These are phyloP conservation scores for Eospalax fontanierii DNA, from an alignment of 2,797 vertebrate species.

Conservation along the genomic window DNA sequence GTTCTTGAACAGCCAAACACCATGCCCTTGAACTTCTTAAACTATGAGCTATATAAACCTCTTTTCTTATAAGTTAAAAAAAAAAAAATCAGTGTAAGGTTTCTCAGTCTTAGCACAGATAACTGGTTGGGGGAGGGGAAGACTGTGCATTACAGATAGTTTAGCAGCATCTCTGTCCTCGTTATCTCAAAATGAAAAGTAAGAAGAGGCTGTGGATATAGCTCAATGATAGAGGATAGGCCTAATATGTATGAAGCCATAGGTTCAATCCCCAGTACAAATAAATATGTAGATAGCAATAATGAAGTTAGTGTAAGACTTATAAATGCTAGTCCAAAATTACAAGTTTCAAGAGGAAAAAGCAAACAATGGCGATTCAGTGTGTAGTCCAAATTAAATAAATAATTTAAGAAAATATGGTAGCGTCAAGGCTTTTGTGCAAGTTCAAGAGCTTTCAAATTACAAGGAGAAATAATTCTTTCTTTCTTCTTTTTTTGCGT, in stretches of 20 bases:
- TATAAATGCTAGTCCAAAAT: conserved; percentile 2
- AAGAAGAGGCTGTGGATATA: neutral
- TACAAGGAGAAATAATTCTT: neutral
- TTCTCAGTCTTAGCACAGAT: neutral
- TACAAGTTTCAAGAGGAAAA: neutral
- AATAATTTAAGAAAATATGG: neutral
- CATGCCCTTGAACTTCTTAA: neutral
- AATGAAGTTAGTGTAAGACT: neutral
- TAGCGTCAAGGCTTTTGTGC: neutral
- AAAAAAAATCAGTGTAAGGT: neutral
- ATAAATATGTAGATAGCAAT: neutral
- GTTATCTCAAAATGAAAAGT: neutral
- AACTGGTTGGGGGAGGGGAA: too few relatives aligned
- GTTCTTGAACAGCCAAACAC: neutral
- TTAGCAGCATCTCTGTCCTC: neutral
- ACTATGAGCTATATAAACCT: neutral
- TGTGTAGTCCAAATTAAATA: neutral
- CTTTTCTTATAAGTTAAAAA: neutral
- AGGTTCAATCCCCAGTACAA: neutral
- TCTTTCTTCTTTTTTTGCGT: neutral
- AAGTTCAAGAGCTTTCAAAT: neutral
- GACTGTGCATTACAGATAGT: neutral
- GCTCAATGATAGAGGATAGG: too few relatives aligned
- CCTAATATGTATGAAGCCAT: neutral
- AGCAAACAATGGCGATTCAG: neutral